Percentiles rank a stretch among this genome's conserved stretches.
These are phyloP conservation scores for Parthenolecanium corni DNA, from an alignment of 2,888 invertebrate genomes.

Conservation along the genomic window DNA sequence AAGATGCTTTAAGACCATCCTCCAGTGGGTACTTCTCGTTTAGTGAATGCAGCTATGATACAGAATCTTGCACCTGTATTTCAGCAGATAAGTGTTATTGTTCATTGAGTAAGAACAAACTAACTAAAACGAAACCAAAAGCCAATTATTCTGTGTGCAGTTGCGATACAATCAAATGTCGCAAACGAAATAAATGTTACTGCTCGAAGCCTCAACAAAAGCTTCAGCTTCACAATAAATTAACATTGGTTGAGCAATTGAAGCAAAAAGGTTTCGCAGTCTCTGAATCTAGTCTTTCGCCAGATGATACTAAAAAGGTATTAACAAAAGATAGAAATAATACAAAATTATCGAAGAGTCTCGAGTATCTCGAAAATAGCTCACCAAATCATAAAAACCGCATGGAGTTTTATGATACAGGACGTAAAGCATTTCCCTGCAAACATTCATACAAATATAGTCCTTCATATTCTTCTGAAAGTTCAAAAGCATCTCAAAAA, in stretches of 20 bases:
- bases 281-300: conserved; percentile 36
- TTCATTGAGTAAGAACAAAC: conserved; percentile 25
- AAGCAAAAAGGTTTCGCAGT: conserved; percentile 44
- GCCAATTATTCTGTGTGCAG: conserved; percentile 44
- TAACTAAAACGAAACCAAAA: background rate
- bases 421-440: conserved; percentile 11
- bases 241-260: conserved; percentile 41
- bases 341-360: conserved; percentile 37
- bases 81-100: conserved; percentile 77
- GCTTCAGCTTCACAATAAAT: conserved; percentile 30
- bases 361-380: conserved; percentile 38
- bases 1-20: conserved; percentile 39
- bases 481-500: conserved; percentile 24
- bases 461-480: conserved; percentile 4
- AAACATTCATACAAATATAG: conserved; percentile 7
- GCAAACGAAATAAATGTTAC: conserved; percentile 78
- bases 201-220: conserved; percentile 41
- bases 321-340: conserved; percentile 36
- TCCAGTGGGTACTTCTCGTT: conserved; percentile 66
- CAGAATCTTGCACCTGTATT: conserved; percentile 65
- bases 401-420: conserved; percentile 29
- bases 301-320: conserved; percentile 34
- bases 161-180: conserved; percentile 75
- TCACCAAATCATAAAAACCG: conserved; percentile 33
- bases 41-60: conserved; percentile 76